A percentile compares a stretch with the other conserved stretches of the same genome.
phyloP scores from a whole-genome alignment of 92 coral and sea anemone species.

The Zoanthus sansibaricus region DNA sequence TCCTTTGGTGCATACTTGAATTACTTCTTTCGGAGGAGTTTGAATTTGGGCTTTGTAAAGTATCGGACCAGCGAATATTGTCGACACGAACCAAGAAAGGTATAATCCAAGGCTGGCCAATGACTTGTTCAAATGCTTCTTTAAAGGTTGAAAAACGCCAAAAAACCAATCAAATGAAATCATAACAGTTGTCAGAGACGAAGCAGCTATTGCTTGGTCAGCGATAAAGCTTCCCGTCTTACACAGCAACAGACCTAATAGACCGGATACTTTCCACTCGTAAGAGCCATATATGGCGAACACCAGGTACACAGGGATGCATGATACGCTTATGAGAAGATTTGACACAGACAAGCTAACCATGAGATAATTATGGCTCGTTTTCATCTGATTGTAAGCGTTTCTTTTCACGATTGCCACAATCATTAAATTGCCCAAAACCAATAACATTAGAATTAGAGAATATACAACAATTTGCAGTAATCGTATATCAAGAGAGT shows the following conservation, averaged over 20 bases:
- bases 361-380: conserved; percentile 25
- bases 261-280: not conserved
- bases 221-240: conserved; percentile 29
- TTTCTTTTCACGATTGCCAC: conserved; percentile 30
- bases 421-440: conserved; percentile 9
- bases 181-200: not conserved
- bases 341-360: conserved; percentile 17
- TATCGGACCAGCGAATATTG: conserved; percentile 8
- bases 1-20: conserved; percentile 24
- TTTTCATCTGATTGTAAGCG: conserved; percentile 28
- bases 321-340: conserved; percentile 5
- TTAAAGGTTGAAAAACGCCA: conserved; percentile 22
- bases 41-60: not conserved
- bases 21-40: no score
- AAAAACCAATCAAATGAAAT: conserved; percentile 21
- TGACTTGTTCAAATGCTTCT: not conserved
- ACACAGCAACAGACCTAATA: conserved; percentile 3
- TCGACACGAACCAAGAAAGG: conserved; percentile 9
- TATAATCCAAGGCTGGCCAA: not conserved
- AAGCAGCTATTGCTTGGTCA: conserved; percentile 35
- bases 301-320: conserved; percentile 2
- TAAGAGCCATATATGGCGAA: not conserved
- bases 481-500: not conserved
- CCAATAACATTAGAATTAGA: not conserved
- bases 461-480: conserved; percentile 14